phyloP scores from a whole-genome alignment of 2,888 invertebrate species.

The Hyalella azteca region DNA sequence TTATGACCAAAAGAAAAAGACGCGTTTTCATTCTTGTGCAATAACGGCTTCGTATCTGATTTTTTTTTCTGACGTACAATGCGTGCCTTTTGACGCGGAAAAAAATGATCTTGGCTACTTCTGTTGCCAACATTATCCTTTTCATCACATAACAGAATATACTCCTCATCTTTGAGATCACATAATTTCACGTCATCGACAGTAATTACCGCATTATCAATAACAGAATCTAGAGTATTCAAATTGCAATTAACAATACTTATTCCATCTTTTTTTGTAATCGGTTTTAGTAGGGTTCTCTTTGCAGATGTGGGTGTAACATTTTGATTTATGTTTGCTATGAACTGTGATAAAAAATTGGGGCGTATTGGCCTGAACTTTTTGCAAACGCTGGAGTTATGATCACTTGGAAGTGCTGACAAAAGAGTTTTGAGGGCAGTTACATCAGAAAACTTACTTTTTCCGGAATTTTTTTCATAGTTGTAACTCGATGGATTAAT shows the following conservation, averaged over 20 bases:
- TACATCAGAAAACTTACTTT: neutral
- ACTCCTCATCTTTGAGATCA: neutral
- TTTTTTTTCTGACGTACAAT: neutral
- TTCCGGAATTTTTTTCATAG: too few species aligned
- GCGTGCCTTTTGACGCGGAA: neutral
- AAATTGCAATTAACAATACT: conserved; percentile 23
- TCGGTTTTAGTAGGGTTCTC: neutral
- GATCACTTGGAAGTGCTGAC: neutral
- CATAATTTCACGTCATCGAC: neutral
- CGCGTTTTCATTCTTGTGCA: too few species aligned
- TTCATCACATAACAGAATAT: neutral
- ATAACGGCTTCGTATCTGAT: neutral
- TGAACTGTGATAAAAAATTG: neutral
- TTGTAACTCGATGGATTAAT: neutral
- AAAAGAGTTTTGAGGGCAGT: neutral
- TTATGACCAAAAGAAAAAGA: too few species aligned
- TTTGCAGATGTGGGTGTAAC: neutral
- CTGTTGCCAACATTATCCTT: neutral
- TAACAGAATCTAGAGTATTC: conserved; percentile 13
- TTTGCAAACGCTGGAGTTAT: neutral
- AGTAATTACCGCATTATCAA: conserved; percentile 26
- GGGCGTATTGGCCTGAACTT: neutral
- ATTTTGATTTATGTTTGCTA: neutral
- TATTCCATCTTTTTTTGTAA: neutral
- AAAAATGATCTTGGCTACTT: neutral